Base-by-base conservation (phyloP, 1,140 invertebrate species). In the Anthonomus grandis region DNA sequence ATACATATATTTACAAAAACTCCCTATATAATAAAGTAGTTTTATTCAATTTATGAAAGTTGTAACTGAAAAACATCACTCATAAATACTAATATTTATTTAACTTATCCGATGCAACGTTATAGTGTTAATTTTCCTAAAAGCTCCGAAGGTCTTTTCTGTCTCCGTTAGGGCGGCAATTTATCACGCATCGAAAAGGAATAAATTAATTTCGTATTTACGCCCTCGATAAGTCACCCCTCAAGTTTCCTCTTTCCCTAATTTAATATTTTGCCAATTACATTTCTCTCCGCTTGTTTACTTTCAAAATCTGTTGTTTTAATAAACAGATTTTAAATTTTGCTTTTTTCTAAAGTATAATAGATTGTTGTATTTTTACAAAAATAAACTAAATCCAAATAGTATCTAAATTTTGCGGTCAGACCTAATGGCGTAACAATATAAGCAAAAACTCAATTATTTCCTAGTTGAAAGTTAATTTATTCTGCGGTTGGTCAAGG, bases 381-480 rank as follows among this genome's bases (percentile, higher is more conserved):
- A n/a, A n/a, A n/a, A n/a, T n/a, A n/a, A n/a, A n/a, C n/a, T n/a
- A n/a, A n/a, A n/a, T n/a, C n/a, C n/a, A n/a, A n/a, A n/a, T n/a
- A n/a, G n/a, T n/a, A n/a, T n/a, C n/a, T n/a, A n/a, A n/a, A n/a
- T n/a, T n/a, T n/a, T n/a, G n/a, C n/a, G n/a, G n/a, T n/a, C n/a
- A n/a, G n/a, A n/a, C n/a, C n/a, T n/a, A n/a, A n/a, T n/a, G n/a
- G n/a, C n/a, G n/a, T n/a, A 31, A 31, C 27, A n/a, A 31, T 31
- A 22, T 9, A 15, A 39, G 6, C 9, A 42, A 42, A 42, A 42
- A 42, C 17, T 49, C 47, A 49, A 49, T 49, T 49, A 49, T 49
- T 49, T 49, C 47, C 47, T 38, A 49, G 47, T 49, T 38, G 47
- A 49, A 49, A 49, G 47, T 36, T 49, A 36, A 49, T 49, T 49